Conservation (phyloP, 1,140 invertebrate species). For the Scaptomyza pallida region DNA sequence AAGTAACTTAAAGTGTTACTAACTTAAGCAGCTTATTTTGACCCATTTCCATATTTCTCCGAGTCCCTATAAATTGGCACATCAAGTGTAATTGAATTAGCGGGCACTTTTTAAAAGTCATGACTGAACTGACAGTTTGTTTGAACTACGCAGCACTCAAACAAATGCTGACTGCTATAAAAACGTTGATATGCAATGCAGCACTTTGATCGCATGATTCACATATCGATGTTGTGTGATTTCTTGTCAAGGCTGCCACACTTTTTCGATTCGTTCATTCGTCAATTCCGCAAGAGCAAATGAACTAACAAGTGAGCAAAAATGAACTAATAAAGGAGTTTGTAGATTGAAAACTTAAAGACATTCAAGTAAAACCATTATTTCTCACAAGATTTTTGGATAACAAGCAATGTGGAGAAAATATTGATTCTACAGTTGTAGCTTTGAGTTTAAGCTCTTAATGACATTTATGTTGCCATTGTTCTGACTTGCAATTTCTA, state of each 20-base stretch:
- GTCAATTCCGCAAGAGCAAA: too few species aligned
- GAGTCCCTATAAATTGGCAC: neutral
- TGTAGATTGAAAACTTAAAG: neutral
- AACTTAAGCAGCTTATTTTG: conserved; percentile 41
- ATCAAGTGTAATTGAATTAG: conserved; percentile 1
- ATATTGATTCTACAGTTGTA: neutral
- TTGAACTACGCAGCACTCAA: neutral
- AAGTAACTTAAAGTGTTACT: conserved; percentile 39
- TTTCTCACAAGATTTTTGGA: neutral
- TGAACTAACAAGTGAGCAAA: too few species aligned
- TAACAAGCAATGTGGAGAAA: neutral
- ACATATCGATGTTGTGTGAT: too few species aligned
- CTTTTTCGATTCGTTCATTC: too few species aligned
- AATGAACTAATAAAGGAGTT: too few species aligned
- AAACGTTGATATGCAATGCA: neutral
- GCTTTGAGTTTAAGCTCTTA: conserved; percentile 12
- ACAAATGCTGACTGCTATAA: neutral
- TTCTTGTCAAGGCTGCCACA: too few species aligned
- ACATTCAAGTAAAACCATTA: neutral
- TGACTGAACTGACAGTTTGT: neutral
- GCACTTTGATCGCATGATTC: neutral
- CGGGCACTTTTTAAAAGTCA: neutral
- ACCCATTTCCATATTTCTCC: conserved; percentile 16
- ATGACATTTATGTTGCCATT: conserved; percentile 21
- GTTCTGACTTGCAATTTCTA: conserved; percentile 33